phyloP scores from a whole-genome alignment of 2,113 vertebrate species.

The Paradisaea rubra region DNA sequence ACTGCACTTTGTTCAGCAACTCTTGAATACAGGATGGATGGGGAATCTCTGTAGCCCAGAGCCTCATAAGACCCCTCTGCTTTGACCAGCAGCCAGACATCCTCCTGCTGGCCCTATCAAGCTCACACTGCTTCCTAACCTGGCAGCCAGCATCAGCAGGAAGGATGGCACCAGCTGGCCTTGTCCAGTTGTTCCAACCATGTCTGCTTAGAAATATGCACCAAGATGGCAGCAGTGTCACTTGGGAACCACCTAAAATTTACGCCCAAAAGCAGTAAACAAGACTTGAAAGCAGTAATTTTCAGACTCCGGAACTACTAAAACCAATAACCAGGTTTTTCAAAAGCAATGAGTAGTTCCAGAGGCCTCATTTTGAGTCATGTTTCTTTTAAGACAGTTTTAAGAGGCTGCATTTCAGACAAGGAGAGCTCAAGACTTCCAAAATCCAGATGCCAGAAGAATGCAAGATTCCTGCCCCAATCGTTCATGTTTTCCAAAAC shows the following conservation, averaged over 20 bases:
- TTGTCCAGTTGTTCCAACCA: neutral
- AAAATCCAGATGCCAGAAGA: neutral
- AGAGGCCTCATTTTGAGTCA: neutral
- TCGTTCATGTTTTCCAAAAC: neutral
- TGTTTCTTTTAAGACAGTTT: neutral
- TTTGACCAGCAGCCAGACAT: neutral
- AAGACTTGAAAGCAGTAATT: neutral
- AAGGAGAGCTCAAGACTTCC: neutral
- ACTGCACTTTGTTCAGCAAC: neutral
- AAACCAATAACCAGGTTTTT: neutral
- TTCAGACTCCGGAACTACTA: neutral
- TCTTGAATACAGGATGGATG: neutral
- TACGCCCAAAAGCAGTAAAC: neutral
- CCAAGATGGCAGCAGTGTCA: neutral
- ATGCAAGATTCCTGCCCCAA: neutral
- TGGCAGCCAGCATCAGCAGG: neutral
- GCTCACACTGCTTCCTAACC: neutral
- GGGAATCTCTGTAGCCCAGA: neutral
- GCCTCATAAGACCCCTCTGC: neutral
- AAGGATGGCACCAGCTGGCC: neutral
- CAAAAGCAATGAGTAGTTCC: neutral
- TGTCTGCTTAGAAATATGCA: neutral
- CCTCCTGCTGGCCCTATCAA: neutral
- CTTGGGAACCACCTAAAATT: neutral
- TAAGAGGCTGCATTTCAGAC: neutral